Evolutionary conservation across 2,888 invertebrate genomes (phyloP), one percentile per base, ranked within the genome.

Genomic region (Tenthredo distinguenda): DNA sequence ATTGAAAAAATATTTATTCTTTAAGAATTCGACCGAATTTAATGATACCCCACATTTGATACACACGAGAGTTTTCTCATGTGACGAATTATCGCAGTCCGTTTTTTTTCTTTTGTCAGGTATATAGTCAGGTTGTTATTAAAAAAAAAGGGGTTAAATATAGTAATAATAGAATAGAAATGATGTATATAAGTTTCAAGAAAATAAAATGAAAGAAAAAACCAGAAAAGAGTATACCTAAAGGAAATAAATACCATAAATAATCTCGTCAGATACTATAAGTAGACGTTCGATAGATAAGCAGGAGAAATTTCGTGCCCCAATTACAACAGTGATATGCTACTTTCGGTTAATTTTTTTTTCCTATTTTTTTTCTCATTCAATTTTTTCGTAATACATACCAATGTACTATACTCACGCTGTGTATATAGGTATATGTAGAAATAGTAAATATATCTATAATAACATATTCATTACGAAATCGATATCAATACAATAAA

Each of bases 251-350:
- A n/a, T 18, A 55, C 6, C 6, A 55, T 55, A 55, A 55, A 55
- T n/a, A 55, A 55, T n/a, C 55, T 55, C n/a, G n/a, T 55, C n/a
- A 55, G n/a, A n/a, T 55, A 55, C 55, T 31, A 68, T 34, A 31
- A 68, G 34, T 68, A 68, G 5, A 68, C 68, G 26, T 68, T 68
- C 31, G 68, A 55, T n/a, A 55, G n/a, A n/a, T 72, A n/a, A 72
- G 37, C 31, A 72, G 40, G 72, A 72, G 72, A 72, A 72, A 72
- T 72, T 72, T 72, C 21, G 21, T 72, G 72, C 72, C 40, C 72
- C 72, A 68, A 68, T 55, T 55, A 55, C 55, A 0, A 55, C n/a
- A 55, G 55, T 68, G 68, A 31, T 34, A 68, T 68, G 68, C 26
- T 26, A 68, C 68, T 68, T 68, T 68, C 68, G 26, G 18, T 68